Percentiles rank a stretch among this genome's conserved stretches.
These are phyloP conservation scores for Spilosoma lubricipeda DNA, from an alignment of 2,888 invertebrate genomes.

Conservation along the genomic window DNA sequence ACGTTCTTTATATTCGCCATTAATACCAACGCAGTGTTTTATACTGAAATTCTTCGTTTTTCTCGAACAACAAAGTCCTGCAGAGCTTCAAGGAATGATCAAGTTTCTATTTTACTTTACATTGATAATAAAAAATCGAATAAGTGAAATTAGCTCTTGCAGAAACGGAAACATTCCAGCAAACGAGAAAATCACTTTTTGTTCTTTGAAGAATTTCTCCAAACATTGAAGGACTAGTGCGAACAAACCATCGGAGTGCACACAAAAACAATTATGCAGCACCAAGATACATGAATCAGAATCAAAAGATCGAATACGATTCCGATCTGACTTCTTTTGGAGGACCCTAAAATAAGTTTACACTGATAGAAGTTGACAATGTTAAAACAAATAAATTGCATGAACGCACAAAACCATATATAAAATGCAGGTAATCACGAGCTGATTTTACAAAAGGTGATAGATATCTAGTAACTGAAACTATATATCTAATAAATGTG, in stretches of 20 bases:
- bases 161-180: constrained; percentile 61
- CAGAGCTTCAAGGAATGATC: constrained; percentile 37
- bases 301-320: constrained; percentile 35
- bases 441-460: neutral
- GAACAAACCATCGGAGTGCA: constrained; percentile 76
- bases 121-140: constrained; percentile 31
- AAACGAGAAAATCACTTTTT: constrained; percentile 71
- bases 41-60: constrained; percentile 49
- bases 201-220: constrained; percentile 69
- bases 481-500: neutral
- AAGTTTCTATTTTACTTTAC: constrained; percentile 20
- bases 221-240: constrained; percentile 73
- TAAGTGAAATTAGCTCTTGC: constrained; percentile 62
- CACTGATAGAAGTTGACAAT: constrained; percentile 59
- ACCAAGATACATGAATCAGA: constrained; percentile 50
- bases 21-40: constrained; percentile 29
- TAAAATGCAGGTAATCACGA: constrained; percentile 24
- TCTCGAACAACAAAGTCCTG: constrained; percentile 48
- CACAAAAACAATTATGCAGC: constrained; percentile 69
- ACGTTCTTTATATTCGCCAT: constrained; percentile 26
- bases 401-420: constrained; percentile 59
- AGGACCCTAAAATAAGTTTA: constrained; percentile 58
- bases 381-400: constrained; percentile 68
- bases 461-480: neutral
- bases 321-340: constrained; percentile 45